Evolutionary conservation across 2,888 invertebrate genomes (phyloP), one percentile per base, ranked within the genome.

Genomic region (Lobophora halterata): DNA sequence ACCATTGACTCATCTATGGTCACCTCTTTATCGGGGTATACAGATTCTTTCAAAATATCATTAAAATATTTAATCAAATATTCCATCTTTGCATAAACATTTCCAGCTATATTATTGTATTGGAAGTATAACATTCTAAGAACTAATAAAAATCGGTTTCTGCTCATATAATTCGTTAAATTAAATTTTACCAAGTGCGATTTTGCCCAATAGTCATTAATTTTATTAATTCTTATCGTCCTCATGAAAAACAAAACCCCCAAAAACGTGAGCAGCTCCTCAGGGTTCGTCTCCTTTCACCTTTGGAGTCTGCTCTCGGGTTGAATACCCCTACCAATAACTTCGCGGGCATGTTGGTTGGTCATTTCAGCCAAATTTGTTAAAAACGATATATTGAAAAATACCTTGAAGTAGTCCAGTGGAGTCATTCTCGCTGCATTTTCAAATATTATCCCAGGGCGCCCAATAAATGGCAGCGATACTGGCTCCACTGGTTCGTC

Each of bases 51-150:
- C 49, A 54, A 55, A 23, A 45, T 61, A 12, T 53, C 43, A 46
- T 62, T 65, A 52, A 73, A 71, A 51, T 61, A 60, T 37, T 67
- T 52, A 26, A 73, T 38, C n/a, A n/a, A n/a, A n/a, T n/a, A n/a
- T n/a, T n/a, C n/a, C n/a, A n/a, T n/a, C n/a, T n/a, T n/a, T n/a
- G n/a, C 33, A 65, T 54, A 55, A 52, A 69, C 46, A 20, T 41
- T 35, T 26, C 50, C 51, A n/a, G n/a, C n/a, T n/a, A n/a, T n/a
- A n/a, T n/a, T n/a, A n/a, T n/a, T n/a, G n/a, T n/a, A n/a, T n/a
- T n/a, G n/a, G n/a, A n/a, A n/a, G n/a, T n/a, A n/a, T n/a, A n/a
- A n/a, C n/a, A n/a, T n/a, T n/a, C n/a, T n/a, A n/a, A n/a, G n/a
- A n/a, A n/a, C n/a, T n/a, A n/a, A n/a, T n/a, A 8, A 53, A 56